Evolutionary conservation across 2,888 invertebrate genomes (phyloP), one percentile per base, ranked within the genome.

Genomic region (Nasonia oneida): DNA sequence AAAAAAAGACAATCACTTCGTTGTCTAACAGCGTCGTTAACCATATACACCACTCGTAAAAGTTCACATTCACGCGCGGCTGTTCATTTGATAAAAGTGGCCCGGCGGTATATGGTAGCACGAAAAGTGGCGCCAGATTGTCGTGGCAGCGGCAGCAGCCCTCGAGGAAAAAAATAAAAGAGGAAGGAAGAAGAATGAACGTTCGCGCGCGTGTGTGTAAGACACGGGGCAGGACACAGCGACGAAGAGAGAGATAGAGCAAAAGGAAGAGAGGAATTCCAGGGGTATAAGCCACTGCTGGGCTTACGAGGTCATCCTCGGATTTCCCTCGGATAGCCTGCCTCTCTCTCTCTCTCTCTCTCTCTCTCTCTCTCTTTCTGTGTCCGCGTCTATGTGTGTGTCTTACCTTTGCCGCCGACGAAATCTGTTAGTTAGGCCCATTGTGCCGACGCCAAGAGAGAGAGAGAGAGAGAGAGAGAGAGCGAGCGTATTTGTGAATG

Each of bases 81-180:
- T 61, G 29, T 70, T 80, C 85, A 75, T 80, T 86, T 76, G 86
- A 86, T 83, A 80, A 86, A 84, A 83, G 73, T 79, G 74, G 64
- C 1, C 61, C 47, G 42, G 29, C 53, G 29, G 50, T 67, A 23
- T 23, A 23, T 23, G 83, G 86, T 81, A 87, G 81, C 74, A 71
- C 85, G 85, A 86, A 89, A 90, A 90, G 90, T 91, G 92, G 92
- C 92, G 92, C 92, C 92, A 91, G 91, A 89, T 90, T 91, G 92
- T 91, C 92, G 92, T 89, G 89, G 86, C 83, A 78, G 10, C 74
- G 71, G 29, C 53, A 74, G 23, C 57, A 61, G 57, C 57, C 53
- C 53, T 53, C 53, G 77, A 29, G 10, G 73, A 74, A 67, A 80
- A 39, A 74, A 64, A n/a, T 37, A 71, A 57, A 42, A 33, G 37